These are phyloP conservation scores for Otolemur crassicaudatus DNA, from an alignment of 2,797 vertebrate species.

Conservation along the genomic window DNA sequence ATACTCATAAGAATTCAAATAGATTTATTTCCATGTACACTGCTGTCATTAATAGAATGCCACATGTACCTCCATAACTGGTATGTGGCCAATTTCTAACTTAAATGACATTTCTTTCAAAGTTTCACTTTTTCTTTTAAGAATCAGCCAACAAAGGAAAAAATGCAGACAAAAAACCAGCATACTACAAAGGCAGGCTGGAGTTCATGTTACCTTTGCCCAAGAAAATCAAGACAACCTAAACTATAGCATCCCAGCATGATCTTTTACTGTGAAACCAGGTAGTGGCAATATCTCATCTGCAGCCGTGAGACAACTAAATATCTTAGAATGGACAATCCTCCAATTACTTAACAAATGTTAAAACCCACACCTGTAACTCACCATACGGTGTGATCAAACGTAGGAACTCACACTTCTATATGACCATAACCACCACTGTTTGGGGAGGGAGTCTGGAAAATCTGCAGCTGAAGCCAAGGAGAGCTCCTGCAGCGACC, in stretches of 20 bases:
- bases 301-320: background rate
- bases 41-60: background rate
- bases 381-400: conserved; percentile 26
- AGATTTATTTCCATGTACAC: background rate
- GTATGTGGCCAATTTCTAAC: background rate
- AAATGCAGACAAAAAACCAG: background rate
- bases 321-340: background rate
- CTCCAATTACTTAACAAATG: background rate
- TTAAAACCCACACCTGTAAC: background rate
- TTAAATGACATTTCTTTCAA: background rate
- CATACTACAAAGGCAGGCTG: background rate
- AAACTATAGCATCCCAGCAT: rapidly evolving
- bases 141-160: background rate
- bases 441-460: background rate
- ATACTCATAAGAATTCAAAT: background rate
- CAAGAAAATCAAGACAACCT: background rate
- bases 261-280: background rate
- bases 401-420: conserved; percentile 29
- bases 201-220: background rate
- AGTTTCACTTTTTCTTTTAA: background rate
- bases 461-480: background rate
- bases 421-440: background rate
- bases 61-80: background rate
- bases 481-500: background rate
- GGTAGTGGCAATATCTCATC: background rate